These are phyloP conservation scores for Cactoblastis cactorum DNA, from an alignment of 2,888 invertebrate species.

Conservation along the genomic window DNA sequence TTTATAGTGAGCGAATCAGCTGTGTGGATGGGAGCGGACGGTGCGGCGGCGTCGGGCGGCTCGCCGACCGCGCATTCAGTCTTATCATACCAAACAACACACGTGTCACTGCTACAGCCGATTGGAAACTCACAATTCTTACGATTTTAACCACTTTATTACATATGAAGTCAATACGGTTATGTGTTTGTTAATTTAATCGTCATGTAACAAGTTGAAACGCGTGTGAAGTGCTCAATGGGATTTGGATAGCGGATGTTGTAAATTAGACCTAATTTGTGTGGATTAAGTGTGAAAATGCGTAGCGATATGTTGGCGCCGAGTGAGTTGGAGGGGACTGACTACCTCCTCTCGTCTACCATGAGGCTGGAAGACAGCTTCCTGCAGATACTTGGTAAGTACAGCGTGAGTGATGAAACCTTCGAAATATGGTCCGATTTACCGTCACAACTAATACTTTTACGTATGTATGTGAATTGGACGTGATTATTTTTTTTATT, in stretches of 20 bases:
- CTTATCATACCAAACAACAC: constrained; percentile 41
- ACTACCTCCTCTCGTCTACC: constrained; percentile 81
- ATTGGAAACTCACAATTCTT: constrained; percentile 35
- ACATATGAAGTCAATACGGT: constrained; percentile 1
- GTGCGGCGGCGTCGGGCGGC: constrained; percentile 19
- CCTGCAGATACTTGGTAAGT: constrained; percentile 82
- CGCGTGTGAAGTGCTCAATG: constrained; percentile 26
- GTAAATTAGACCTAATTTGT: constrained; percentile 37
- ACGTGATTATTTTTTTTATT: too few relatives aligned
- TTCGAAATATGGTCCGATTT: too few relatives aligned
- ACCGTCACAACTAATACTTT: too few relatives aligned
- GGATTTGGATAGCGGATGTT: constrained; percentile 29
- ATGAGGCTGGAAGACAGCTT: constrained; percentile 81
- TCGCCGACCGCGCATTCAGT: constrained; percentile 29
- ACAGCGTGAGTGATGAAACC: not conserved
- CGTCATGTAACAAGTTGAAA: constrained; percentile 22
- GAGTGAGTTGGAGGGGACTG: constrained; percentile 81
- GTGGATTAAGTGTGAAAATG: constrained; percentile 53
- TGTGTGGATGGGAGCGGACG: constrained; percentile 32
- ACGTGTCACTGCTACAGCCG: constrained; percentile 49
- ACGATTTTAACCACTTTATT: too few relatives aligned
- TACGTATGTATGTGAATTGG: too few relatives aligned
- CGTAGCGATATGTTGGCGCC: constrained; percentile 73
- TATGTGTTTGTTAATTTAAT: constrained; percentile 14
- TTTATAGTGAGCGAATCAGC: constrained; percentile 75